Evolutionary conservation across 2,113 vertebrate species (phyloP).

Genomic region (Pangasianodon hypophthalmus): DNA sequence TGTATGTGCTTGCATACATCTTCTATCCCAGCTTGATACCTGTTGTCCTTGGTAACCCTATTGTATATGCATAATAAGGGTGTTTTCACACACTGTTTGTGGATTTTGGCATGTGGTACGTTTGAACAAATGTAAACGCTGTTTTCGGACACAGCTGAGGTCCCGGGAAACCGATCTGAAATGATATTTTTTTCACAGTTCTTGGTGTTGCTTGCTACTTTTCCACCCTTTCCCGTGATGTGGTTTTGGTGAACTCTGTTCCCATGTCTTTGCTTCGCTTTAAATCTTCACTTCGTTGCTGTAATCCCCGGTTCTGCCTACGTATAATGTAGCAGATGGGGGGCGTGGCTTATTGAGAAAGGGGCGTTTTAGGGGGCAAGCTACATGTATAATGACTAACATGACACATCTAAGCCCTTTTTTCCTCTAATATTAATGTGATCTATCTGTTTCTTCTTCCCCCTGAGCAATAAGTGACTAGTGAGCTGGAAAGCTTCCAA

Average conservation of each 20-base stretch:
- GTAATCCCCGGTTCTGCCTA: not conserved
- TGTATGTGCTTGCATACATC: slow-evolving; percentile 1
- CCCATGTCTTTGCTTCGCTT: not conserved
- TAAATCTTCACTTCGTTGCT: not conserved
- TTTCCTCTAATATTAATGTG: too few relatives aligned
- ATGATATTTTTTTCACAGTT: not conserved
- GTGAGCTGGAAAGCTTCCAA: too few relatives aligned
- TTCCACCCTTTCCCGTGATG: not conserved
- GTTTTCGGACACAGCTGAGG: too few relatives aligned
- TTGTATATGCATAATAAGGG: not conserved
- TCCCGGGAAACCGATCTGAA: too few relatives aligned
- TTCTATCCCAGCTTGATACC: not conserved
- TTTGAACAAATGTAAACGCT: not conserved
- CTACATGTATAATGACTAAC: too few relatives aligned
- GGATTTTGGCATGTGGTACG: not conserved
- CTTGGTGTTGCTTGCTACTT: not conserved
- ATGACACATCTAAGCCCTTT: too few relatives aligned
- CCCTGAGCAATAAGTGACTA: too few relatives aligned
- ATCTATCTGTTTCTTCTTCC: too few relatives aligned
- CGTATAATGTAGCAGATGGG: not conserved
- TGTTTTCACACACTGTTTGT: not conserved
- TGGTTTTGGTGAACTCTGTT: not conserved
- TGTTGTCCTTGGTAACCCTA: slow-evolving; percentile 6
- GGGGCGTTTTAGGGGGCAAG: not conserved
- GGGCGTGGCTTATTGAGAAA: not conserved